Base-by-base conservation (phyloP, 2,888 invertebrate genomes). In the Anthophora plumipes region DNA sequence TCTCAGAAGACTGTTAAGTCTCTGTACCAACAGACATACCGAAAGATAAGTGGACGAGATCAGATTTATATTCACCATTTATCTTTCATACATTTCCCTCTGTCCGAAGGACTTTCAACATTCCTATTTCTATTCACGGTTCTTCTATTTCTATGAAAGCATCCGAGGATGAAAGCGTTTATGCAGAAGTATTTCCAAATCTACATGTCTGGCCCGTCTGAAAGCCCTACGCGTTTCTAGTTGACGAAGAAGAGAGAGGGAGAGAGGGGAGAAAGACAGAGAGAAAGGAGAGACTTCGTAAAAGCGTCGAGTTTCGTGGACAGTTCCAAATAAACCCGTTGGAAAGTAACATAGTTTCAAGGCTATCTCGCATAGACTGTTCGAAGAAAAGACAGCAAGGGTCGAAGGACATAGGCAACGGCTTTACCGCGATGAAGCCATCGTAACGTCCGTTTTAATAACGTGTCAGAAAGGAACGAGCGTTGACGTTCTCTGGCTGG, bases 361-460 rank as follows among this genome's bases (percentile, higher is more conserved):
- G 41, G 43, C 46, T 12, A 14, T 41, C 39, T 39, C 25, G 11
- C 39, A 22, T 39, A 20, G 12, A 43, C 11, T n/a, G 37, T 60
- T 54, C 60, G 74, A 50, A 54, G 12, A 17, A 20, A 20, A 69
- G 22, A 39, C 39, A 20, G 14, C 31, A 20, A 14, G 20, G 59
- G 64, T 59, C 43, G 59, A 78, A 48, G 77, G 54, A 41, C n/a
- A 25, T 43, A 50, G 66, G 22, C 39, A 48, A 37, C 48, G 41
- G 55, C 59, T 69, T 48, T 9, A 31, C 43, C 50, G 46, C 52
- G 52, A 52, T 48, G 22, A 41, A 41, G 57, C 69, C 75, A 63
- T 59, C 76, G 84, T 85, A 86, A 85, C 84, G 86, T 87, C 82
- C 84, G 79, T 88, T 89, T 90, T 89, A 89, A 90, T 90, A 90